Conservation (phyloP, 2,113 vertebrate genomes). For the Bubo scandiacus region DNA sequence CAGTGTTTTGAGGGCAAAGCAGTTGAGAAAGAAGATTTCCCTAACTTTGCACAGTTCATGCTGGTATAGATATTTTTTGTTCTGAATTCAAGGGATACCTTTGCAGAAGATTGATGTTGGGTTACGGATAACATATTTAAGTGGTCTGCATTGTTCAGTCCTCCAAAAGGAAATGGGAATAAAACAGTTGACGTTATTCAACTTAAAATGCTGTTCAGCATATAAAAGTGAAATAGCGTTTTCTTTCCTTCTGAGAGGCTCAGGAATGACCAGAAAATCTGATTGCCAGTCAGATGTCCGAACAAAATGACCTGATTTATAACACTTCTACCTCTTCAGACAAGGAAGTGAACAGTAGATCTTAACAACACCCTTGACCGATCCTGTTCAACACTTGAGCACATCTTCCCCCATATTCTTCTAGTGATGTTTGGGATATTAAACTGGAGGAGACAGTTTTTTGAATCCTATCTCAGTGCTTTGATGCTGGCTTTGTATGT, state of each 20-base stretch:
- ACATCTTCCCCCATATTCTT: neutral
- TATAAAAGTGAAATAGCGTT: neutral
- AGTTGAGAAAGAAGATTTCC: neutral
- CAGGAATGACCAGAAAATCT: neutral
- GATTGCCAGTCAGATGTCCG: neutral
- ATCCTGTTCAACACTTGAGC: neutral
- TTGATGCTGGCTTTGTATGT: neutral
- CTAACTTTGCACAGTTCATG: accelerated
- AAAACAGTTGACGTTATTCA: neutral
- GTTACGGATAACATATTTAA: neutral
- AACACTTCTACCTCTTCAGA: neutral
- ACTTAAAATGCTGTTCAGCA: neutral
- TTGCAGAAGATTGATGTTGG: neutral
- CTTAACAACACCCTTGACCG: accelerated
- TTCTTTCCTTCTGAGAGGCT: neutral
- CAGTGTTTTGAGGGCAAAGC: neutral
- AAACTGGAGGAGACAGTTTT: neutral
- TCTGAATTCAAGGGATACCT: neutral
- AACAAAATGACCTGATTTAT: neutral
- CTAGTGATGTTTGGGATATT: neutral
- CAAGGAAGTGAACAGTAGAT: neutral
- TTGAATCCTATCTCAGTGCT: accelerated
- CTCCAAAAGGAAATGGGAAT: neutral
- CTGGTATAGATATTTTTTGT: neutral
- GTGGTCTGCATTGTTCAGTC: neutral